phyloP scores from a whole-genome alignment of 2,888 invertebrate genomes.

The Hemithea aestivaria region DNA sequence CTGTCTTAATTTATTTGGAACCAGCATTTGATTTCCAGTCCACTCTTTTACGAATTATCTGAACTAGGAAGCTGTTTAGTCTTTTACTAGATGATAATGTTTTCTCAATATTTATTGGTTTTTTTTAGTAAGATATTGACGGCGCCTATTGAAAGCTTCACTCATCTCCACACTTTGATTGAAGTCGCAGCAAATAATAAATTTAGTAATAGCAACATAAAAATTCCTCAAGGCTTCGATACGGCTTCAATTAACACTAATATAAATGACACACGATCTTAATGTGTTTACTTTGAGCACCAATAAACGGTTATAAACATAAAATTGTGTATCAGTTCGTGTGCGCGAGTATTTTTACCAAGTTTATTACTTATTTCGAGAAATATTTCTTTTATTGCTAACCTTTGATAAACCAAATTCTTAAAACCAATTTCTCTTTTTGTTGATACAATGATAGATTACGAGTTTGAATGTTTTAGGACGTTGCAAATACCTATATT shows the following conservation, averaged over 20 bases:
- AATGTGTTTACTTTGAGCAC: conserved; percentile 25
- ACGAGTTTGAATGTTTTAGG: too few relatives aligned
- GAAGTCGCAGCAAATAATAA: neutral
- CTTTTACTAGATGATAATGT: too few relatives aligned
- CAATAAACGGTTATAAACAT: conserved; percentile 27
- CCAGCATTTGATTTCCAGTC: too few relatives aligned
- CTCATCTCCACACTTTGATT: neutral
- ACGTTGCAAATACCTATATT: too few relatives aligned
- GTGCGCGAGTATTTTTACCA: conserved; percentile 9
- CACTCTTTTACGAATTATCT: too few relatives aligned
- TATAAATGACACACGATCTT: conserved; percentile 22
- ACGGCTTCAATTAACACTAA: conserved; percentile 30
- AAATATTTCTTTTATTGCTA: neutral
- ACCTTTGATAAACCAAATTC: neutral
- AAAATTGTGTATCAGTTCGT: conserved; percentile 11
- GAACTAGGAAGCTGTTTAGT: too few relatives aligned
- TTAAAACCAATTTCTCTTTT: too few relatives aligned
- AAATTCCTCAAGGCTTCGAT: conserved; percentile 13
- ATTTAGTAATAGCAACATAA: conserved; percentile 9
- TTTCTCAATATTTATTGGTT: too few relatives aligned
- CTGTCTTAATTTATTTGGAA: too few relatives aligned
- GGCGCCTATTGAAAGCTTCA: too few relatives aligned
- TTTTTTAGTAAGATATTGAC: too few relatives aligned
- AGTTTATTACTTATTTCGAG: conserved; percentile 9
- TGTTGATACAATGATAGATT: too few relatives aligned